These are phyloP conservation scores for Lymantria monacha DNA, from an alignment of 2,888 invertebrate genomes.

Conservation along the genomic window DNA sequence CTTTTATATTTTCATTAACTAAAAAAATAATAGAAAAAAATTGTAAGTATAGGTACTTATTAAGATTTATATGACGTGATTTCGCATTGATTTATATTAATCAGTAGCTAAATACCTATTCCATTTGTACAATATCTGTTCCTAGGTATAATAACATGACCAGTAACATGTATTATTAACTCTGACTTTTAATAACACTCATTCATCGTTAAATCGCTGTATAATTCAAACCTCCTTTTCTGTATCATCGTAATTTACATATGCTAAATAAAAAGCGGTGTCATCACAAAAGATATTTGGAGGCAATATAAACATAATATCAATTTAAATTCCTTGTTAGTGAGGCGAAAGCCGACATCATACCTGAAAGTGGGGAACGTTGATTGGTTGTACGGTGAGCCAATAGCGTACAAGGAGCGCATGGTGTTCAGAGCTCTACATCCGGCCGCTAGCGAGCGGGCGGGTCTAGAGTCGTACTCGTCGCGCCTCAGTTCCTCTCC, in stretches of 20 bases:
- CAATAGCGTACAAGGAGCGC: constrained; percentile 48
- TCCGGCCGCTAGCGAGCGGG: constrained; percentile 43
- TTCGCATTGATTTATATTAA: background rate
- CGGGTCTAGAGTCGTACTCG: constrained; percentile 45
- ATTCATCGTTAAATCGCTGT: constrained; percentile 71
- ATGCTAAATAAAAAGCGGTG: constrained; percentile 82
- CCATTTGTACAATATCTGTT: constrained; percentile 29
- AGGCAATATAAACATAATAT: constrained; percentile 83
- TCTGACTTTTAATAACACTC: constrained; percentile 67
- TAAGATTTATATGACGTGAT: background rate
- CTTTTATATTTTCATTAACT: too few species aligned
- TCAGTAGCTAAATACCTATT: background rate
- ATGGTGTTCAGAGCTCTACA: constrained; percentile 35
- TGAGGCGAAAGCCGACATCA: constrained; percentile 82
- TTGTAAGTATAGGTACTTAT: too few species aligned
- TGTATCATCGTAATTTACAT: constrained; percentile 80
- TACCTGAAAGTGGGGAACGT: constrained; percentile 60
- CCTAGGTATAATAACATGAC: background rate
- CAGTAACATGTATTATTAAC: constrained; percentile 36
- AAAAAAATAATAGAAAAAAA: too few species aligned
- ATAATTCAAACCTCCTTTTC: constrained; percentile 79
- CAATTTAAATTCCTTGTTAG: constrained; percentile 83
- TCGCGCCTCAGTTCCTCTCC: constrained; percentile 75
- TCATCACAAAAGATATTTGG: constrained; percentile 83
- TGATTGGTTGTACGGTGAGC: constrained; percentile 54